Conservation (phyloP, 1,140 invertebrate genomes). For the Drosophila quadrilineata region DNA sequence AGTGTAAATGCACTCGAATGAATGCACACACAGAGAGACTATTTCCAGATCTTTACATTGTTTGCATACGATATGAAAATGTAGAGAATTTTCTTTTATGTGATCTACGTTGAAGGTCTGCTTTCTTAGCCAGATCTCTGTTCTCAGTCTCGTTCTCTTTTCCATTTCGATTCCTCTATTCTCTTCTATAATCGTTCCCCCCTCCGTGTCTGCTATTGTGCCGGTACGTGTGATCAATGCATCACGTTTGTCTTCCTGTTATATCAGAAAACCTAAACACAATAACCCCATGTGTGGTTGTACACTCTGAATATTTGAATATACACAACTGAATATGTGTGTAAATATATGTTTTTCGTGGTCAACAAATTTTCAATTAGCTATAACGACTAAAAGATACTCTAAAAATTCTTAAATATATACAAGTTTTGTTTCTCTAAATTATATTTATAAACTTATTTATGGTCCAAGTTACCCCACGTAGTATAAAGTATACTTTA, state of each 20-base stretch:
- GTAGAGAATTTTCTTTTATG: conserved; percentile 21
- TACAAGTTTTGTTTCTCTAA: background rate
- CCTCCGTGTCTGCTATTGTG: background rate
- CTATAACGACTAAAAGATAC: background rate
- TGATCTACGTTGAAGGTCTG: conserved; percentile 20
- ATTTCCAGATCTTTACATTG: conserved; percentile 27
- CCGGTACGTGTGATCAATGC: conserved; percentile 13
- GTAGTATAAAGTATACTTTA: conserved; percentile 15
- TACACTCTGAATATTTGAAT: background rate
- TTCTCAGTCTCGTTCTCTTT: background rate
- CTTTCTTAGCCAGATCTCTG: conserved; percentile 16
- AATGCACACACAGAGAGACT: conserved; percentile 4
- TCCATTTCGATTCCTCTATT: no score
- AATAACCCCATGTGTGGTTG: conserved; percentile 13
- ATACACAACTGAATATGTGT: background rate
- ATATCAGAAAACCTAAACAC: conserved; percentile 1
- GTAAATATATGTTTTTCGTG: background rate
- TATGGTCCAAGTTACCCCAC: background rate
- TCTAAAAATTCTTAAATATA: background rate
- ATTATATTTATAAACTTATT: background rate
- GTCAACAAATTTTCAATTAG: background rate
- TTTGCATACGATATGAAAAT: conserved; percentile 25
- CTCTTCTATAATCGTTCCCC: no score
- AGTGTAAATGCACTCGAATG: conserved; percentile 27
- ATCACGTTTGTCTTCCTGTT: conserved; percentile 19